phyloP scores from a whole-genome alignment of 2,797 vertebrate genomes.

The Rhinogobio ventralis region DNA sequence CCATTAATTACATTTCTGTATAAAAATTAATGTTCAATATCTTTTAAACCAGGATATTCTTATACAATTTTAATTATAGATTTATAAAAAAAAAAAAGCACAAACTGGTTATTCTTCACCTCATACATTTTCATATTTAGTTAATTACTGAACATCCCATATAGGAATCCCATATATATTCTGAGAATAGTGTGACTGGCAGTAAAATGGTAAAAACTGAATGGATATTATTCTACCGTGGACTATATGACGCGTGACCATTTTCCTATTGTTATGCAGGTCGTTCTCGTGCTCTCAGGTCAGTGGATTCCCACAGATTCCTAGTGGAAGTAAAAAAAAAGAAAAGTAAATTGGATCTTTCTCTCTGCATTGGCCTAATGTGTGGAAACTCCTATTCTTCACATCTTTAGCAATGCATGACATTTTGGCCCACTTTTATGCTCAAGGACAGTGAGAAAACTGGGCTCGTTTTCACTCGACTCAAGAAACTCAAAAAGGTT shows the following conservation, averaged over 20 bases:
- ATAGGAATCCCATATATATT: neutral
- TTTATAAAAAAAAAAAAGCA: neutral
- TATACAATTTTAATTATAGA: neutral
- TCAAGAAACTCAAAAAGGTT: neutral
- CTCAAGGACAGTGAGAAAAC: neutral
- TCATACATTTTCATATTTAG: neutral
- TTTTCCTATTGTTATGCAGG: neutral
- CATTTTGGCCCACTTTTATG: neutral
- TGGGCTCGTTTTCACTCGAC: neutral
- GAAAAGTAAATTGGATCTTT: neutral
- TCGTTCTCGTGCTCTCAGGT: too few relatives aligned
- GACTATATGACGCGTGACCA: too few relatives aligned
- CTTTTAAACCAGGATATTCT: neutral
- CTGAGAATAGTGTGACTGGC: too few relatives aligned
- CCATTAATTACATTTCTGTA: neutral
- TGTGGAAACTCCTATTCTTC: neutral
- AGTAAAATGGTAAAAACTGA: neutral
- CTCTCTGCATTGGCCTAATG: neutral
- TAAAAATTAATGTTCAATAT: too few relatives aligned
- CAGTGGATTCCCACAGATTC: neutral
- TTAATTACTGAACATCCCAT: neutral
- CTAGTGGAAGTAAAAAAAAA: too few relatives aligned
- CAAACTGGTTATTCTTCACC: neutral
- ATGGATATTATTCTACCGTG: too few relatives aligned
- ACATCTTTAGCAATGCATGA: neutral